These are phyloP conservation scores for Ficedula albicollis DNA, from an alignment of 2,797 vertebrate genomes.

Conservation along the genomic window DNA sequence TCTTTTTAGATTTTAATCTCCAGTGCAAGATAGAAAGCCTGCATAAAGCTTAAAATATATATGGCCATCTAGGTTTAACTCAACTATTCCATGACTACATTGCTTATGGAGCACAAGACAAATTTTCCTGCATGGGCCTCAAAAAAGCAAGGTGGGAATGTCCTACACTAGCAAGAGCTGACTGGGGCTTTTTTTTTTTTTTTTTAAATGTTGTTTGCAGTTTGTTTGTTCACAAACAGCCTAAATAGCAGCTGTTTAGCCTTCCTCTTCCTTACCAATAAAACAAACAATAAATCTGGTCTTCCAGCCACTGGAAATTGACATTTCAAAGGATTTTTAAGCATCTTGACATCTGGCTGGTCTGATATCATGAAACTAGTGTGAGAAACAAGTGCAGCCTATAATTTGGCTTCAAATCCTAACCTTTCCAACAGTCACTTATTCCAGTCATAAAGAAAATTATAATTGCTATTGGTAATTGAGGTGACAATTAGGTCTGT, in stretches of 20 bases:
- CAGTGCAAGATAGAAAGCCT: neutral
- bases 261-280: neutral
- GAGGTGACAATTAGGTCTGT: neutral
- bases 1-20: rapidly evolving
- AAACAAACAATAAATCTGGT: neutral
- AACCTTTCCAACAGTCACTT: neutral
- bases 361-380: neutral
- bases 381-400: neutral
- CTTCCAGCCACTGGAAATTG: neutral
- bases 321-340: neutral
- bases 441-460: neutral
- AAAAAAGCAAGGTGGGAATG: neutral
- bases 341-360: neutral
- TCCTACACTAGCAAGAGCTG: neutral
- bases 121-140: neutral
- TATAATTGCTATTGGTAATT: neutral
- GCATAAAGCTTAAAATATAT: neutral
- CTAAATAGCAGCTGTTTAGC: neutral
- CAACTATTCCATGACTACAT: neutral
- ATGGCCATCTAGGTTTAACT: neutral
- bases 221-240: neutral
- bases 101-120: neutral
- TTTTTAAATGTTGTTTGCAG: neutral
- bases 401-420: neutral
- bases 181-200: neutral